Evolutionary conservation across 2,113 vertebrate species (phyloP), one percentile per base, ranked within the genome.

Genomic region (Panthera uncia): DNA sequence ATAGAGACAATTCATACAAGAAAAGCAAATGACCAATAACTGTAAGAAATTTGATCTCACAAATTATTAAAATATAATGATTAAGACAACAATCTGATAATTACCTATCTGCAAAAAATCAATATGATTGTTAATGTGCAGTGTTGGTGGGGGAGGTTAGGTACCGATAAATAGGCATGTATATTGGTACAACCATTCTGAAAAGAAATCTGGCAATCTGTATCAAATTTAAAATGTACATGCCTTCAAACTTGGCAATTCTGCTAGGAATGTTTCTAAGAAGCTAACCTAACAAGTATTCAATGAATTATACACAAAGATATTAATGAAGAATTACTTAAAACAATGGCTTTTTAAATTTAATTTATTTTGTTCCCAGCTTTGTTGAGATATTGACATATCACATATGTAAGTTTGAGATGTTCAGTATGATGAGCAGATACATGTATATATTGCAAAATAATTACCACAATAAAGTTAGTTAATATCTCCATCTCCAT

Each of bases 41-140:
- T 68, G 45, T 38, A 87, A 69, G 83, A 36, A 73, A 91, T 21
- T 41, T 25, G 38, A 29, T 48, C 31, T 90, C 41, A 71, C 41
- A 66, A 86, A 82, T 79, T 52, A 96, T 19, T 27, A 78, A 91
- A 94, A 50, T 61, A 74, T 57, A 78, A 93, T 14, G 90, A 91
- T 82, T 74, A 94, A 65, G 45, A 29, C 27, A 88, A 55, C 3
- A 45, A 57, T 33, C 11, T 48, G 27, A 41, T 83, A 68, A 63
- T 63, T 68, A 88, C 11, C 21, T n/a, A 12, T 16, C 69, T 87
- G 25, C 91, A 50, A 89, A 80, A 79, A 76, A 88, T 57, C 78
- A 29, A 5, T 66, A 19, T 38, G 15, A 68, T 13, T 66, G 8
- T 21, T 73, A 74, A 45, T 81, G 57, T 2, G 15, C 50, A 86